Evolutionary conservation across 2,113 vertebrate species (phyloP), one percentile per base, ranked within the genome.

Genomic region (Mormyrus lacerda): DNA sequence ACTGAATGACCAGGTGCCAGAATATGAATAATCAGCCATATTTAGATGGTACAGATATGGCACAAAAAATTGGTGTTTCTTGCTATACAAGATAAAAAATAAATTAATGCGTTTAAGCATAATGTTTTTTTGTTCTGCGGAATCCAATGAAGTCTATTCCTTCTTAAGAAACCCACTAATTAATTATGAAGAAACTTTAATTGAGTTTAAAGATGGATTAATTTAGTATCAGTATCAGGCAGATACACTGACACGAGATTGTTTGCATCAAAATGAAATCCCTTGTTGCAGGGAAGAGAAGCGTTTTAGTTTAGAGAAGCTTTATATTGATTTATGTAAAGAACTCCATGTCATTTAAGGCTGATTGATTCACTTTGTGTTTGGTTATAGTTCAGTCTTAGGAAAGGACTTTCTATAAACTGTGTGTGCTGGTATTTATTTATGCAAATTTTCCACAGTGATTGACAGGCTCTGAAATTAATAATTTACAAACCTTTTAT

Each of bases 141-240:
- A 88, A 79, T n/a, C 45, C 73, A 69, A 19, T 79, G 65, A 50
- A 76, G 61, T 44, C 45, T 47, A 39, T 31, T 39, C 65, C 35
- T 48, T 88, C n/a, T 73, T n/a, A 79, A 53, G 44, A 47, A 48
- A 50, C 17, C 31, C 24, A 65, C 48, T 83, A 50, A 89, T 82
- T 82, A 79, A 88, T 83, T 84, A 89, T 55, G n/a, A 9, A n/a
- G 48, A 83, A 79, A 84, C 15, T 89, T 53, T 83, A 89, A 84
- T 89, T 83, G 88, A 73, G 82, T 89, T 89, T 83, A 79, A 48
- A 83, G 51, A 42, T 48, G 50, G 88, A 83, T 89, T 89, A 58
- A 89, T 89, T 82, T 39, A 42, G 10, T 47, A 17, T 15, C 82
- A 51, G 47, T 45, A 85, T 51, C 88, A 61, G 51, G 76, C 88